A percentile compares a stretch with the other conserved stretches of the same genome.
Evolutionary conservation across 2,888 invertebrate species (phyloP).

Genomic region (Eupithecia tripunctaria): DNA sequence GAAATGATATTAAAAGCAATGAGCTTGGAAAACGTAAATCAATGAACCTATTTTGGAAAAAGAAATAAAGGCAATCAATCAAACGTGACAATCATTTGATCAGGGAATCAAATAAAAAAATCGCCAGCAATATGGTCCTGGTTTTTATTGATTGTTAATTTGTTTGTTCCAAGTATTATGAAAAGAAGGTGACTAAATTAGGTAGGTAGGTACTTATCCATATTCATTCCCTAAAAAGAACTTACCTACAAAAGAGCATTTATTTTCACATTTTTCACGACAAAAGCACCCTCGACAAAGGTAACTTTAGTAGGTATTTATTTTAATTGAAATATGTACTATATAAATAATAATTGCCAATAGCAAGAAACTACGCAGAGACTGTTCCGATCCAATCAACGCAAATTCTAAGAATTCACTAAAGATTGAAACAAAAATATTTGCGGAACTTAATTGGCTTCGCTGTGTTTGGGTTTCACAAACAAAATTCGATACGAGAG

Average conservation of each 20-base stretch:
- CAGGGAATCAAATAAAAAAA: neutral
- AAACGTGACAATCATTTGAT: conserved; percentile 8
- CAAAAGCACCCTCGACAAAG: neutral
- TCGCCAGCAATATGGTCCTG: neutral
- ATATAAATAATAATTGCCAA: neutral
- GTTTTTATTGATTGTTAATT: neutral
- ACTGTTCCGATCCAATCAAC: conserved; percentile 11
- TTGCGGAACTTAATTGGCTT: conserved; percentile 26
- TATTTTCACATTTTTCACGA: neutral
- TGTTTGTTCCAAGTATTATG: neutral
- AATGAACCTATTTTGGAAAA: neutral
- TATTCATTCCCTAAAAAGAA: neutral
- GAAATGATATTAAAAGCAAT: neutral
- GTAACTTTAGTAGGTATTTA: neutral
- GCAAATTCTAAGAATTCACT: neutral
- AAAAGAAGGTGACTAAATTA: no score
- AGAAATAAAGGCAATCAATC: conserved; percentile 1
- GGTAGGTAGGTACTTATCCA: no score
- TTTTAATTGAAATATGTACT: neutral
- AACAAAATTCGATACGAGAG: conserved; percentile 28
- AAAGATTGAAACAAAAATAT: conserved; percentile 13
- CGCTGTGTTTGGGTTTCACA: conserved; percentile 30
- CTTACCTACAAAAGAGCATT: neutral
- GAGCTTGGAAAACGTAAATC: conserved; percentile 3
- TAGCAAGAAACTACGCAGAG: neutral